Percentiles rank a stretch among this genome's conserved stretches.
Evolutionary conservation across 1,140 invertebrate species (phyloP).

Genomic region (Vanessa tameamea): DNA sequence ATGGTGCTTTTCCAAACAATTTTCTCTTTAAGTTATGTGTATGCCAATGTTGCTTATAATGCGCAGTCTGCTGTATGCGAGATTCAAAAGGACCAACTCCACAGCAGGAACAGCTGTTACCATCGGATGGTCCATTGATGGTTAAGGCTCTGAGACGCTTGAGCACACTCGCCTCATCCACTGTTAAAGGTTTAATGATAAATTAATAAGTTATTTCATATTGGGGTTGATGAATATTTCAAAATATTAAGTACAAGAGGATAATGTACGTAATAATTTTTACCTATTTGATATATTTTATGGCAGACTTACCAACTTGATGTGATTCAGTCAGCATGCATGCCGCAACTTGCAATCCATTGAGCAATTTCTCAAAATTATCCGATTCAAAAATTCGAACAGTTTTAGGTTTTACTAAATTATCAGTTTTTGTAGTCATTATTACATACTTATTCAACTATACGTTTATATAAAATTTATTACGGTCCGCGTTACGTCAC

Average conservation of each 20-base stretch:
- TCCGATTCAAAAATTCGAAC: constrained; percentile 81
- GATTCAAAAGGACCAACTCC: constrained; percentile 75
- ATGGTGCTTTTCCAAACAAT: constrained; percentile 69
- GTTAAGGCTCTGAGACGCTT: constrained; percentile 67
- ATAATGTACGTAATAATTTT: no score
- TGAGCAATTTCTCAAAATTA: constrained; percentile 79
- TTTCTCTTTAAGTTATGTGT: constrained; percentile 75
- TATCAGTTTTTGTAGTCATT: constrained; percentile 62
- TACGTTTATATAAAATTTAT: not conserved
- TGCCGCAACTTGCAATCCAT: constrained; percentile 82
- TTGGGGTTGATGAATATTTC: not conserved
- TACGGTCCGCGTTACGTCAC: not conserved
- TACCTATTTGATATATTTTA: not conserved
- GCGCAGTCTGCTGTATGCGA: constrained; percentile 68
- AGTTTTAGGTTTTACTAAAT: constrained; percentile 55
- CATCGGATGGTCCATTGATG: constrained; percentile 58
- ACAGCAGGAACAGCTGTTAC: constrained; percentile 74
- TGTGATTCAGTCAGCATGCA: constrained; percentile 82
- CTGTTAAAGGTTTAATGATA: constrained; percentile 43
- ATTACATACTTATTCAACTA: constrained; percentile 22
- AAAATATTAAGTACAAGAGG: not conserved
- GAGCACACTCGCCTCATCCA: constrained; percentile 75
- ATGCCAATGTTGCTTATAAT: constrained; percentile 79
- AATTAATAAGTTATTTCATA: not conserved
- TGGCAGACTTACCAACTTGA: constrained; percentile 65